These are phyloP conservation scores for Oceanites oceanicus DNA, from an alignment of 2,113 vertebrate species.

Conservation along the genomic window DNA sequence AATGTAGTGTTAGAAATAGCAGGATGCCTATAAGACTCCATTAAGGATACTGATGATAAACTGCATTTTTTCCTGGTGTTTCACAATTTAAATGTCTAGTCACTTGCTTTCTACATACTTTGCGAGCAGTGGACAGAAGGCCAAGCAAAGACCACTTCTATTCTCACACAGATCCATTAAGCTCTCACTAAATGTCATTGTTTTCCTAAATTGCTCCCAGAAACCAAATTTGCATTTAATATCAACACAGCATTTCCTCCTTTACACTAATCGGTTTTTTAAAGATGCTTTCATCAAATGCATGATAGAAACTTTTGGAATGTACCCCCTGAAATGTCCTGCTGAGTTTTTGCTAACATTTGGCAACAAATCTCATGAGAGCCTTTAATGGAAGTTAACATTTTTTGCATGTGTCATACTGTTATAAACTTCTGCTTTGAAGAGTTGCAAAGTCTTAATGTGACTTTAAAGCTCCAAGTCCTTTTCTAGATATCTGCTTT, in stretches of 20 bases:
- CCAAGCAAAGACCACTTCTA: background rate
- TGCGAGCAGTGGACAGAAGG: background rate
- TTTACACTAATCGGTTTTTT: background rate
- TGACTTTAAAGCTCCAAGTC: constrained; percentile 14
- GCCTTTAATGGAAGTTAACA: background rate
- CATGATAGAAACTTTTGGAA: background rate
- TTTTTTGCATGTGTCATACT: constrained; percentile 37
- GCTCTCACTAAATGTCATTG: background rate
- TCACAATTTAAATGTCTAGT: background rate
- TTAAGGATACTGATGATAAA: background rate
- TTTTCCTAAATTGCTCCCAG: background rate
- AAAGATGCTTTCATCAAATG: background rate
- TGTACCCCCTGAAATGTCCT: background rate
- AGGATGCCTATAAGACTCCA: background rate
- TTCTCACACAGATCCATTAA: background rate
- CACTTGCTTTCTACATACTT: background rate
- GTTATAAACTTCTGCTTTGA: too few relatives aligned
- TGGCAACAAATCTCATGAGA: constrained; percentile 14
- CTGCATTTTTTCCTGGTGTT: background rate
- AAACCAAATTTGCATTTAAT: constrained; percentile 6
- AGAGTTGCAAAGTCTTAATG: background rate
- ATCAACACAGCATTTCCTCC: background rate
- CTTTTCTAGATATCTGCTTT: constrained; percentile 46
- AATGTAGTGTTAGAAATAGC: background rate
- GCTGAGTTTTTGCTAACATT: constrained; percentile 11